Evolutionary conservation across 2,113 vertebrate species (phyloP), one percentile per base, ranked within the genome.

Genomic region (Callionymus lyra): DNA sequence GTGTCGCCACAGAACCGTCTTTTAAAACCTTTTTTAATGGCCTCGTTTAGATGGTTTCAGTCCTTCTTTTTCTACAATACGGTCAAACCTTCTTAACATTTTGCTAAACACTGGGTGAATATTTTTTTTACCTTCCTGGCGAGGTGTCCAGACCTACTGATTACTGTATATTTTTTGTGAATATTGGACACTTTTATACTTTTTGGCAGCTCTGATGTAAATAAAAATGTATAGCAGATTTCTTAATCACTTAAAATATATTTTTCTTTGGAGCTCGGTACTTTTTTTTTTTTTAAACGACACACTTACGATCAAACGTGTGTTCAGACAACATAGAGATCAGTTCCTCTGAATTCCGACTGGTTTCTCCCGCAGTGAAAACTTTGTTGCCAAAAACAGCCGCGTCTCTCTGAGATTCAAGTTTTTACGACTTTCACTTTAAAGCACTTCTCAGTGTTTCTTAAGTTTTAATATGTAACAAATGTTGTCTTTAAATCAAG

Each of bases 121-220:
- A 75, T 77, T 77, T 72, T 72, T 63, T 75, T 87, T 84, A 79
- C 70, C 46, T 85, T 69, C 84, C 68, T 85, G 82, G 84, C 76
- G 65, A 71, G 81, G 58, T 74, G 79, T 82, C 77, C 82, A 80
- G 84, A 87, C 80, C 82, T 91, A 87, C 82, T 89, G 87, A 83
- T 84, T 83, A 80, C 83, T 85, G 84, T 88, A 85, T 58, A 90
- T 83, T 89, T 86, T 86, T 86, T 90, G 89, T 92, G 82, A 85
- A 86, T 88, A 89, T 89, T 49, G 59, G 21, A 89, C 83, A 85
- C 77, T 89, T 91, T 90, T 89, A 81, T 82, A 82, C 62, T 74
- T 88, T 90, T 84, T 87, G 95, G 94, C 94, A 96, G 93, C 95
- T 98, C 89, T 86, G 84, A 88, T 92, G 90, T 96, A 91, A 85